A percentile compares a stretch with the other conserved stretches of the same genome.
These are phyloP conservation scores for Python bivittatus DNA, from an alignment of 2,113 vertebrate species.

Conservation along the genomic window DNA sequence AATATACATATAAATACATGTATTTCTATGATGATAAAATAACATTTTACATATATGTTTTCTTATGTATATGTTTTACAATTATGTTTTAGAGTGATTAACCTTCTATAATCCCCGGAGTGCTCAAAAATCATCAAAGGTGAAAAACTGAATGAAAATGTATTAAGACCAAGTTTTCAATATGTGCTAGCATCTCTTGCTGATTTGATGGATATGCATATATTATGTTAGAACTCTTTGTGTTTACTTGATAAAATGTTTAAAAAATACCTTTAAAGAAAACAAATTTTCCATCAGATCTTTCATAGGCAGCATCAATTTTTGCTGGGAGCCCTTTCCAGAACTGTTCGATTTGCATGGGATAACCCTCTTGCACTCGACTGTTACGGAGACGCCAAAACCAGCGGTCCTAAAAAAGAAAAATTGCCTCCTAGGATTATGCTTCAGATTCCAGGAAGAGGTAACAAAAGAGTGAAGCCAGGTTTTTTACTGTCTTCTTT, in stretches of 20 bases:
- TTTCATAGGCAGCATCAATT: slow-evolving; percentile 95
- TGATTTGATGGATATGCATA: not conserved
- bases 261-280: slow-evolving; percentile 92
- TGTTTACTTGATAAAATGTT: not conserved
- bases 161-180: not conserved
- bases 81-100: not conserved
- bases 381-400: slow-evolving; percentile 98
- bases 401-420: slow-evolving; percentile 85
- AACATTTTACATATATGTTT: not conserved
- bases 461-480: not conserved
- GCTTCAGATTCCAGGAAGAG: not conserved
- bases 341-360: slow-evolving; percentile 98
- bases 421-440: slow-evolving; percentile 4
- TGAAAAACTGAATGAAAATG: not conserved
- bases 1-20: not conserved
- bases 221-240: not conserved
- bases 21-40: not conserved
- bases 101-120: not conserved
- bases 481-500: not conserved
- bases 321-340: slow-evolving; percentile 95
- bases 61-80: not conserved
- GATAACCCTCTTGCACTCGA: slow-evolving; percentile 95
- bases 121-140: not conserved
- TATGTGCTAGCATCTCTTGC: not conserved
- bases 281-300: slow-evolving; percentile 94